A percentile compares a stretch with the other conserved stretches of the same genome.
Evolutionary conservation across 30 jellyfish, hydroid and myxozoan genomes (phyloP).

Genomic region (Aurelia aurita complex sp. Pacific): DNA sequence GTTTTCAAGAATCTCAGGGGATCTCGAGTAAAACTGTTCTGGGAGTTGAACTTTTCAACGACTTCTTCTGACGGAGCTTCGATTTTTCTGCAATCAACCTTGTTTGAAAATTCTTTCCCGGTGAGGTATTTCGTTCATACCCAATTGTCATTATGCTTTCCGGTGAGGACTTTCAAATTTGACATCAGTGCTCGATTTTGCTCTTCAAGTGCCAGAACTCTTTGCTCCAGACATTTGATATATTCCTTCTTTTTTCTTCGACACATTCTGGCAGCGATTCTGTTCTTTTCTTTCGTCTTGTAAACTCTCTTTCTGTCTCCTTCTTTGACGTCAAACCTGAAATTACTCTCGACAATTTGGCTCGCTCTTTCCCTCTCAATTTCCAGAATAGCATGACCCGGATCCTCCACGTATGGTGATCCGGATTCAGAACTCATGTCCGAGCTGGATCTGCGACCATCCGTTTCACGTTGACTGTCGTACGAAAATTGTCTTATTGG

Average conservation of each 20-base stretch:
- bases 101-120: no score
- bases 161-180: background rate
- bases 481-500: no score
- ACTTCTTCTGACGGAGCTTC: no score
- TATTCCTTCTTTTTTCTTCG: slow-evolving; percentile 29
- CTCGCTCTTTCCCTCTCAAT: slow-evolving; percentile 4
- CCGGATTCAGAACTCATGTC: background rate
- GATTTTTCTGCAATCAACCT: no score
- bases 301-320: slow-evolving; percentile 10
- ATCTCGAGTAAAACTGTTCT: no score
- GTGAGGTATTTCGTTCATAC: no score
- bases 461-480: no score
- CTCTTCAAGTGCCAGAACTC: slow-evolving; percentile 14
- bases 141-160: background rate
- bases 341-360: background rate
- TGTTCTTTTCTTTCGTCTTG: slow-evolving; percentile 23
- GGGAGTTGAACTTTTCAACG: no score
- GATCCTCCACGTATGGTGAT: background rate
- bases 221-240: slow-evolving; percentile 15
- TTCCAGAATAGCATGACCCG: background rate
- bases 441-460: slow-evolving; percentile 3
- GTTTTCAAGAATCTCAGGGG: no score
- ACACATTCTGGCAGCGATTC: slow-evolving; percentile 28
- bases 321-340: background rate
- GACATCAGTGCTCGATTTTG: slow-evolving; percentile 2